These are phyloP conservation scores for Apocheima hispidaria DNA, from an alignment of 2,888 invertebrate genomes.

Conservation along the genomic window DNA sequence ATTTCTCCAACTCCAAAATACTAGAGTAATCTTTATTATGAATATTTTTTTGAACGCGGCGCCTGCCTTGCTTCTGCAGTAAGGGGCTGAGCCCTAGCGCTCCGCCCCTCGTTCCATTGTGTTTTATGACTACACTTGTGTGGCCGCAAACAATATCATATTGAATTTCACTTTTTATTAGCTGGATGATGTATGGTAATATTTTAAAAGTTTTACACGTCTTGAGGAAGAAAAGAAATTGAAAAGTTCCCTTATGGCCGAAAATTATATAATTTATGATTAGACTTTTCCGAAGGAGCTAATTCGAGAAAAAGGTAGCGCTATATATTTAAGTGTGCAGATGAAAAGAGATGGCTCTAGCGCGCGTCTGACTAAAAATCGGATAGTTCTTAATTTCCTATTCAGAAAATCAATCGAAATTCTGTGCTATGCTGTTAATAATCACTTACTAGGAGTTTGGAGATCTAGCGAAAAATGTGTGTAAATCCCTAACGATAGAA, in stretches of 20 bases:
- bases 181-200: constrained; percentile 9
- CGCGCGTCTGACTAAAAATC: too few relatives aligned
- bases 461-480: too few relatives aligned
- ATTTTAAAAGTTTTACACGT: neutral
- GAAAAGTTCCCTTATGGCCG: neutral
- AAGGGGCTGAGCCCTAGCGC: constrained; percentile 41
- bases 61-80: constrained; percentile 24
- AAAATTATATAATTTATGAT: too few relatives aligned
- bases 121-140: constrained; percentile 52
- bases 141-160: constrained; percentile 46
- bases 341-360: too few relatives aligned
- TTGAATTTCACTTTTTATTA: constrained; percentile 30
- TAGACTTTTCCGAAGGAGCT: too few relatives aligned
- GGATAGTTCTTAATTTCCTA: too few relatives aligned
- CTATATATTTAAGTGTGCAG: too few relatives aligned
- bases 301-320: too few relatives aligned
- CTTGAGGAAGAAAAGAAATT: neutral
- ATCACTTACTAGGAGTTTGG: too few relatives aligned
- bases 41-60: constrained; percentile 2
- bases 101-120: constrained; percentile 39
- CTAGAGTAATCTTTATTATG: neutral
- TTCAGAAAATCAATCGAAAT: too few relatives aligned
- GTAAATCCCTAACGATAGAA: too few relatives aligned
- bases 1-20: neutral
- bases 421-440: too few relatives aligned